Evolutionary conservation across 2,888 invertebrate species (phyloP).

Genomic region (Hydropsyche betteni): DNA sequence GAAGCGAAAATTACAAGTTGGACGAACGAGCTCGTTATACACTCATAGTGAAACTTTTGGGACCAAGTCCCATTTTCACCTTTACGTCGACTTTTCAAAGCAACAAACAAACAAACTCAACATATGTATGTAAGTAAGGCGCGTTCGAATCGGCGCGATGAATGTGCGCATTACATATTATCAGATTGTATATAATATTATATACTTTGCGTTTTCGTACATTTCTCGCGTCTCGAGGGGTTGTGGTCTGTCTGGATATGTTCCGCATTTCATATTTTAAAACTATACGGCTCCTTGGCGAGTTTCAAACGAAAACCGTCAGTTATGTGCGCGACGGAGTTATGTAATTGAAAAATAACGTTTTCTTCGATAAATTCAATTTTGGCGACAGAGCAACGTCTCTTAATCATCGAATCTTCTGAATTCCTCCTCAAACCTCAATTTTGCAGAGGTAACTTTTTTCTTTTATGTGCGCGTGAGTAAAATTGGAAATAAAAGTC

Average conservation of each 20-base stretch:
- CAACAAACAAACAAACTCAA: not conserved
- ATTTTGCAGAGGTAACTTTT: not conserved
- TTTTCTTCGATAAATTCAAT: conserved; percentile 7
- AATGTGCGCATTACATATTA: too few species aligned
- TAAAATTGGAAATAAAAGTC: conserved; percentile 16
- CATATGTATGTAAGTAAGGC: too few species aligned
- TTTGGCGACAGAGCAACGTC: not conserved
- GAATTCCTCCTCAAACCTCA: conserved; percentile 4
- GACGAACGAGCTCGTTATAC: not conserved
- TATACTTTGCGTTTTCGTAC: too few species aligned
- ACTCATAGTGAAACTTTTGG: not conserved
- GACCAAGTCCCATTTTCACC: not conserved
- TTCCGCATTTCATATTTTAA: too few species aligned
- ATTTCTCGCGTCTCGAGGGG: too few species aligned
- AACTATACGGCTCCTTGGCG: too few species aligned
- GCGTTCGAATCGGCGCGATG: too few species aligned
- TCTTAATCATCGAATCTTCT: conserved; percentile 8
- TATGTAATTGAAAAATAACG: conserved; percentile 3
- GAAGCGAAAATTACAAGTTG: conserved; percentile 16
- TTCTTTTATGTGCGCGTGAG: not conserved
- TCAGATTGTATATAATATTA: too few species aligned
- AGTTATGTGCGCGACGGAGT: too few species aligned
- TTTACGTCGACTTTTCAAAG: not conserved
- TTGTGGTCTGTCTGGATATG: too few species aligned
- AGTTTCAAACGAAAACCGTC: too few species aligned